Percentiles rank a stretch among this genome's conserved stretches.
Conservation (phyloP, 1,140 invertebrate species). For the Lepidurus packardi region DNA sequence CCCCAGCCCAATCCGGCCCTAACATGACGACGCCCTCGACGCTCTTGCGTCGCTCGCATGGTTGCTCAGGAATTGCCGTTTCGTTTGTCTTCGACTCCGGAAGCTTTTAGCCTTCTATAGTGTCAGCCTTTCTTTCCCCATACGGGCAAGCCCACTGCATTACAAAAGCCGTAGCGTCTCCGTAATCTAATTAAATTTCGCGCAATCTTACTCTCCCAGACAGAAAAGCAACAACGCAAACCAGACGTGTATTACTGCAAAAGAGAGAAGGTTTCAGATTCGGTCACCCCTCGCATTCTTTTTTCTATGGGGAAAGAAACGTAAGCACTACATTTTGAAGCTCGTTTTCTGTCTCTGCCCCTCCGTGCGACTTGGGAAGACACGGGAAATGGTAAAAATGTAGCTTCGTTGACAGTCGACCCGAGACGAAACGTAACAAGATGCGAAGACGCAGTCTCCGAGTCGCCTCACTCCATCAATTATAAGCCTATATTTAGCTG, state of each 20-base stretch:
- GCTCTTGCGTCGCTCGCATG: background rate
- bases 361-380: background rate
- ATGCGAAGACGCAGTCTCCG: background rate
- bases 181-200: slow-evolving; percentile 4
- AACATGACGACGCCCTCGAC: slow-evolving; percentile 7
- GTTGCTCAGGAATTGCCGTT: background rate
- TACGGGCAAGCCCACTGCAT: slow-evolving; percentile 1
- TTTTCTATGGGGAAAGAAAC: background rate
- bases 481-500: slow-evolving; percentile 15
- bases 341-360: slow-evolving; percentile 5
- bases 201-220: background rate
- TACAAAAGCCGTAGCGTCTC: background rate
- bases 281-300: background rate
- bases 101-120: slow-evolving; percentile 12
- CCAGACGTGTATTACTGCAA: background rate
- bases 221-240: background rate
- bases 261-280: slow-evolving; percentile 4
- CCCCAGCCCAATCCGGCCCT: background rate
- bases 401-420: slow-evolving; percentile 10
- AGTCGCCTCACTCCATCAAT: slow-evolving; percentile 13
- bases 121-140: background rate
- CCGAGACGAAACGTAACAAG: slow-evolving; percentile 17
- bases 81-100: slow-evolving; percentile 6
- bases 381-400: slow-evolving; percentile 13
- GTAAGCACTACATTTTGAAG: slow-evolving; percentile 4